Evolutionary conservation across 2,888 invertebrate species (phyloP).

Genomic region (Thumatha senex): DNA sequence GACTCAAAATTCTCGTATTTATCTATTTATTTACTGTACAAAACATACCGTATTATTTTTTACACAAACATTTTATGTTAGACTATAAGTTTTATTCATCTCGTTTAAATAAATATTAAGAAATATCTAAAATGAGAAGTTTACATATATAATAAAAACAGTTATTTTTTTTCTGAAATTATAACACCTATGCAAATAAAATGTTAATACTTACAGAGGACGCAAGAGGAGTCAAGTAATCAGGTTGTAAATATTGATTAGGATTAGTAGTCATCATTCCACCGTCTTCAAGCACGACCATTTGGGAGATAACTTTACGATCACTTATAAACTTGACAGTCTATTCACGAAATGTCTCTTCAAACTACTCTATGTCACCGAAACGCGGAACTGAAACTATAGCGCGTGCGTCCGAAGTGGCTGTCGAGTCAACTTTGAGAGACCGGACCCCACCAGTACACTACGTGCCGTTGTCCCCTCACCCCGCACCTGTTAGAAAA

Average conservation of each 20-base stretch:
- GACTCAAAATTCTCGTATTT: no score
- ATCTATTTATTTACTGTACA: no score
- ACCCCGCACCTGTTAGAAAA: slow-evolving; percentile 57
- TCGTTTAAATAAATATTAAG: no score
- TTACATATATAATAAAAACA: no score
- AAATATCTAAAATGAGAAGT: no score
- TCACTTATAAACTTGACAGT: slow-evolving; percentile 70
- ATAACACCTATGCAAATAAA: no score
- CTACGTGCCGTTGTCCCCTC: slow-evolving; percentile 53
- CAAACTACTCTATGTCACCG: slow-evolving; percentile 67
- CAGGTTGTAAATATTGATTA: slow-evolving; percentile 98
- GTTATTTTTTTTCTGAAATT: no score
- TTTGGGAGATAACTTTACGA: slow-evolving; percentile 80
- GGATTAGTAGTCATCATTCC: slow-evolving; percentile 94
- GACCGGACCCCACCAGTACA: slow-evolving; percentile 70
- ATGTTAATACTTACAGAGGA: slow-evolving; percentile 92
- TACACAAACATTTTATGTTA: background rate
- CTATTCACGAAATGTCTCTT: slow-evolving; percentile 67
- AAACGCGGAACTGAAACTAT: slow-evolving; percentile 50
- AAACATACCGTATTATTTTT: background rate
- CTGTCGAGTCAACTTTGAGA: slow-evolving; percentile 75
- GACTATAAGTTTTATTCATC: background rate
- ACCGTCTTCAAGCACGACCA: slow-evolving; percentile 96
- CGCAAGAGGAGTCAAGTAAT: slow-evolving; percentile 96
- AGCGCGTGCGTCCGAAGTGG: slow-evolving; percentile 63